Evolutionary conservation across 2,113 vertebrate genomes (phyloP).

Genomic region (Setophaga coronata): DNA sequence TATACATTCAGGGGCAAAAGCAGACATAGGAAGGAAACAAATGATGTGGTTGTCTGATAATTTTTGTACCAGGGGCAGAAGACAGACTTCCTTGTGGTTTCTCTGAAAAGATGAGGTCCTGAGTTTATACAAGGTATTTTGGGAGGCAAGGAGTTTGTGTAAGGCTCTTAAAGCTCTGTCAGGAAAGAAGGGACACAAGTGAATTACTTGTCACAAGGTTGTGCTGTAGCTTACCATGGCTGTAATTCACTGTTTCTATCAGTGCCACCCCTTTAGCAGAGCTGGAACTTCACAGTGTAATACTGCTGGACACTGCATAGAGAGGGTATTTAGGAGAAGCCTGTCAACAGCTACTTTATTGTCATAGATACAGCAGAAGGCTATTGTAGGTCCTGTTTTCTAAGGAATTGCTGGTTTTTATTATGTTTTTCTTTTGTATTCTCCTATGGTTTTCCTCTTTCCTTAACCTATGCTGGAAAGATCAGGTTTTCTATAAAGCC

Average conservation of each 20-base stretch:
- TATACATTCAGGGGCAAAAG: neutral
- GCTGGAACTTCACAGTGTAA: neutral
- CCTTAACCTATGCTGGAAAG: neutral
- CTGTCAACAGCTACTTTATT: neutral
- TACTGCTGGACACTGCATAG: neutral
- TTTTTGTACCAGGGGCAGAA: neutral
- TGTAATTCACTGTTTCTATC: neutral
- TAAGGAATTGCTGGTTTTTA: neutral
- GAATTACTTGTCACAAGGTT: constrained; percentile 1
- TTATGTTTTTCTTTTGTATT: neutral
- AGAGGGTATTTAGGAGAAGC: neutral
- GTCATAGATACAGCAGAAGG: neutral
- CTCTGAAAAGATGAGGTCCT: neutral
- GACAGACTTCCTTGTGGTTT: neutral
- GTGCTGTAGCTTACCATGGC: neutral
- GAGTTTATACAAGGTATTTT: neutral
- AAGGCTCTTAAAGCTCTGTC: neutral
- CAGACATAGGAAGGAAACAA: neutral
- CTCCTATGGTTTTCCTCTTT: neutral
- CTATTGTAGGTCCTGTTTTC: neutral
- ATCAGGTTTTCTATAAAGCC: neutral
- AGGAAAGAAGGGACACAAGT: neutral
- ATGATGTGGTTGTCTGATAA: neutral
- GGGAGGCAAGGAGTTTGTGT: neutral
- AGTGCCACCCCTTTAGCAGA: neutral